phyloP scores from a whole-genome alignment of 1,140 invertebrate genomes.

The Lasaia peninsularis region DNA sequence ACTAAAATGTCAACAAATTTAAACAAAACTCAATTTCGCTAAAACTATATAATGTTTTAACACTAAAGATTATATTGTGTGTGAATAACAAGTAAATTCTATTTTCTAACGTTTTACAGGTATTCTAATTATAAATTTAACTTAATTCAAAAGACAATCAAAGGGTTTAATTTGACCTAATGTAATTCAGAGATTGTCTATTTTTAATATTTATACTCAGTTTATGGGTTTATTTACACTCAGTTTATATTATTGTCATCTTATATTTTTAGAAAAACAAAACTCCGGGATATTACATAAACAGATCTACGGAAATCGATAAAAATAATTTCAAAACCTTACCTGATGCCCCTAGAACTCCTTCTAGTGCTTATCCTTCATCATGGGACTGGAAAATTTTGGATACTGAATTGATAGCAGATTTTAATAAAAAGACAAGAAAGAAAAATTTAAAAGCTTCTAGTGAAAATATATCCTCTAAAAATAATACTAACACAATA shows the following conservation, averaged over 20 bases:
- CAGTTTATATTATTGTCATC: conserved; percentile 2
- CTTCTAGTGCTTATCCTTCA: conserved; percentile 81
- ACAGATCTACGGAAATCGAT: conserved; percentile 86
- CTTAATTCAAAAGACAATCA: no score
- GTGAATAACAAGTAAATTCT: no score
- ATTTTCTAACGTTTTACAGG: no score
- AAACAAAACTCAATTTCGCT: no score
- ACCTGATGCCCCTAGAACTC: conserved; percentile 88
- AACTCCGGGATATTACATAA: conserved; percentile 87
- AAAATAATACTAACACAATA: conserved; percentile 54
- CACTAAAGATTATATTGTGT: no score
- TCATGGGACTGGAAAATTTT: conserved; percentile 86
- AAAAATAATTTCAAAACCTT: conserved; percentile 81
- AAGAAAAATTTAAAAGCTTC: conserved; percentile 64
- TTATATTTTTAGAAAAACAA: conserved; percentile 85
- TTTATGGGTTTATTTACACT: no score
- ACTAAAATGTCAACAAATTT: no score
- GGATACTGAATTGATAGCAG: conserved; percentile 66
- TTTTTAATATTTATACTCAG: no score
- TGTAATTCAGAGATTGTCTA: no score
- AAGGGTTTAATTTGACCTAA: no score
- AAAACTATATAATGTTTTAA: no score
- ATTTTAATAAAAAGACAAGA: conserved; percentile 61
- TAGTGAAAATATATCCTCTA: conserved; percentile 69
- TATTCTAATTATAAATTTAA: no score